Evolutionary conservation across 2,888 invertebrate genomes (phyloP).

Genomic region (Unio pictorum): DNA sequence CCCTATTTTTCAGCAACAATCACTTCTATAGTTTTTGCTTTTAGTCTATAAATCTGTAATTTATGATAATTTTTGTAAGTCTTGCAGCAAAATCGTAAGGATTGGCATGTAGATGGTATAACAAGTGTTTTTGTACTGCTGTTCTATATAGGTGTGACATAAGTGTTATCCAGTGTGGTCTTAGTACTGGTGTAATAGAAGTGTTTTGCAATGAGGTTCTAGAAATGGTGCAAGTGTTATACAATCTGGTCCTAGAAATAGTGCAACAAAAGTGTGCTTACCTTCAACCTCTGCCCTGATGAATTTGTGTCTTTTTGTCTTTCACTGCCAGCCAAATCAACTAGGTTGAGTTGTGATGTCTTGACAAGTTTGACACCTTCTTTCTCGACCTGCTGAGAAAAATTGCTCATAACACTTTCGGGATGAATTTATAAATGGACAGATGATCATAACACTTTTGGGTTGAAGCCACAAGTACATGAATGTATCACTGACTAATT

Average conservation of each 20-base stretch:
- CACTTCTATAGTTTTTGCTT: too few species aligned
- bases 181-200: background rate
- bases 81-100: background rate
- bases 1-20: too few species aligned
- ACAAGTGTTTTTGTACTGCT: too few species aligned
- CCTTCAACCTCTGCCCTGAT: conserved; percentile 68
- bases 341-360: conserved; percentile 70
- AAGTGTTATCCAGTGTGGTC: background rate
- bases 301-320: conserved; percentile 70
- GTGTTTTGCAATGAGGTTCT: background rate
- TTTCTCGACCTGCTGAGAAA: conserved; percentile 54
- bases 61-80: too few species aligned
- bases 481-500: too few species aligned
- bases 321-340: conserved; percentile 73
- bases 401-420: too few species aligned
- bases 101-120: too few species aligned
- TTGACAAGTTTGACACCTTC: conserved; percentile 63
- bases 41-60: too few species aligned
- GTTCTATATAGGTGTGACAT: too few species aligned
- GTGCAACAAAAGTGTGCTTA: conserved; percentile 15
- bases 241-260: background rate
- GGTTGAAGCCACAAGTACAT: too few species aligned
- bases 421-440: too few species aligned
- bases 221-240: background rate
- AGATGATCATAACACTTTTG: too few species aligned